phyloP scores from a whole-genome alignment of 2,888 invertebrate species.

The Anoplius nigerrimus region DNA sequence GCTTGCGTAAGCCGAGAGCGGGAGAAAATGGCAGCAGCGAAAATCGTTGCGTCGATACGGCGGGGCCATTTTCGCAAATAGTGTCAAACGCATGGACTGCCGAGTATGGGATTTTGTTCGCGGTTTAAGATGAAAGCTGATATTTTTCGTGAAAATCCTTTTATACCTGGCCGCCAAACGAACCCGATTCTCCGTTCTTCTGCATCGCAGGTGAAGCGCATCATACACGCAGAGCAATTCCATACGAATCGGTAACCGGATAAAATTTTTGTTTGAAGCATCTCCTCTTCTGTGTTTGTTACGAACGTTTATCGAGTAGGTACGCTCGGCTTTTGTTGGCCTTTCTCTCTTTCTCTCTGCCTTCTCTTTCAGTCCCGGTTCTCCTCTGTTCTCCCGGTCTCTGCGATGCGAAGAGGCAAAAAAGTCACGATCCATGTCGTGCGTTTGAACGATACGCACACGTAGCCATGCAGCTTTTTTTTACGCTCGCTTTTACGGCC shows the following conservation, averaged over 20 bases:
- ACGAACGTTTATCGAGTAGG: constrained; percentile 35
- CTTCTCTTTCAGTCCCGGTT: no score
- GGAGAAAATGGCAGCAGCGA: no score
- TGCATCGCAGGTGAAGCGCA: constrained; percentile 9
- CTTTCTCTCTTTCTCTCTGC: no score
- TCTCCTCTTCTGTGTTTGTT: constrained; percentile 27
- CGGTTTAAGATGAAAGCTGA: constrained; percentile 8
- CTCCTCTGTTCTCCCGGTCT: constrained; percentile 1
- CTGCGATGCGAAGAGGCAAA: constrained; percentile 8
- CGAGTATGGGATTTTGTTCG: no score
- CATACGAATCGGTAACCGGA: constrained; percentile 17
- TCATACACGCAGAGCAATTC: constrained; percentile 11
- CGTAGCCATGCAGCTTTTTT: constrained; percentile 25
- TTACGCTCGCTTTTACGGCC: constrained; percentile 37
- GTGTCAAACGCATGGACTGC: no score
- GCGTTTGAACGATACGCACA: constrained; percentile 23
- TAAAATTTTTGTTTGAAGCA: constrained; percentile 31
- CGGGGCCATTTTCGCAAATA: no score
- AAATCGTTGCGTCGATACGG: no score
- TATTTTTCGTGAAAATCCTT: constrained; percentile 14
- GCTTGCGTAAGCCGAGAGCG: no score
- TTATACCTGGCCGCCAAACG: constrained; percentile 3
- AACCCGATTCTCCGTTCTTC: constrained; percentile 4
- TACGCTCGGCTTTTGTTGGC: neutral
- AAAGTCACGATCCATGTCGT: constrained; percentile 12